Conservation (phyloP, 2,888 invertebrate genomes). For the Lycocerus yunnanus region DNA sequence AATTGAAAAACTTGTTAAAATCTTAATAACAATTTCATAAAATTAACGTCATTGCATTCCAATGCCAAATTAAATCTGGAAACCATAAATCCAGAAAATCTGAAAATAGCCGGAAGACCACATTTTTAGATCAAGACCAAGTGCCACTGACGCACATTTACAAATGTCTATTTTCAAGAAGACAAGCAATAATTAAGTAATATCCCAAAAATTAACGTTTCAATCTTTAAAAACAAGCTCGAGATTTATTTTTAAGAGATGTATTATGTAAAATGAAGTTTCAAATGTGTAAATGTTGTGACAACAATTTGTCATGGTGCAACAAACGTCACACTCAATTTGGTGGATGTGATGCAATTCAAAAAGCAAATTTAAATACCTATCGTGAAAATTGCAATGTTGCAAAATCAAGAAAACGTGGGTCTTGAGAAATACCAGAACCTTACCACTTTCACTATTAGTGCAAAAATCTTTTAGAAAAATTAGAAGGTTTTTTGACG, state of each 20-base stretch:
- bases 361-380: not conserved
- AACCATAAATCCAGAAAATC: conserved; percentile 14
- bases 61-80: conserved; percentile 26
- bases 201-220: not conserved
- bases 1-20: not conserved
- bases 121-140: conserved; percentile 13
- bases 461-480: not conserved
- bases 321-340: not conserved
- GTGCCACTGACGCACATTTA: conserved; percentile 12
- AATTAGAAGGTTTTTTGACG: not conserved
- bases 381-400: not conserved
- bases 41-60: conserved; percentile 12
- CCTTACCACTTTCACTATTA: too few relatives aligned
- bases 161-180: not conserved
- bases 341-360: not conserved
- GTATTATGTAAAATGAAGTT: not conserved
- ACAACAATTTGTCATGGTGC: not conserved
- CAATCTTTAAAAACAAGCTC: not conserved
- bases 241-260: not conserved
- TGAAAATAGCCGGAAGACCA: conserved; percentile 6
- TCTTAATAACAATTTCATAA: not conserved
- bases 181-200: conserved; percentile 4
- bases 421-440: not conserved
- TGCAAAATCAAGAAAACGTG: not conserved
- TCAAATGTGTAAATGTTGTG: not conserved